Conservation (phyloP, 2,797 vertebrate species). For the Acanthiza pusilla region DNA sequence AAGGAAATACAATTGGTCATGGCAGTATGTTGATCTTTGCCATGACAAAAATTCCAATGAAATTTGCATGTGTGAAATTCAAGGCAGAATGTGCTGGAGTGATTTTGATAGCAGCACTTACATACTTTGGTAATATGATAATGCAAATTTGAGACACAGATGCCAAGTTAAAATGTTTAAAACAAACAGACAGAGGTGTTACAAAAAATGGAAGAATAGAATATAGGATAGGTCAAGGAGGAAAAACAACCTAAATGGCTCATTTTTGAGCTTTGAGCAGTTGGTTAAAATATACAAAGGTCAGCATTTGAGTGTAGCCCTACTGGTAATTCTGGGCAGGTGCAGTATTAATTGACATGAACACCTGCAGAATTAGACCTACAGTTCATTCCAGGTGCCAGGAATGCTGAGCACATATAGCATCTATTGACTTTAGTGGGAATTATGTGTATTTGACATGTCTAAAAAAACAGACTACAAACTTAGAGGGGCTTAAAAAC, state of each 20-base stretch:
- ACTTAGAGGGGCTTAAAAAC: background rate
- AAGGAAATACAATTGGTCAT: background rate
- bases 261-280: background rate
- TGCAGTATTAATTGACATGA: background rate
- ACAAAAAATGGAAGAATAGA: background rate
- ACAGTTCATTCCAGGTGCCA: background rate
- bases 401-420: background rate
- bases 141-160: background rate
- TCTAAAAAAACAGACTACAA: background rate
- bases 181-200: background rate
- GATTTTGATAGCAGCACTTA: background rate
- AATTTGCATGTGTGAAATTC: background rate
- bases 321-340: background rate
- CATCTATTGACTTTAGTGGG: background rate
- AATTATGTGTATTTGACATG: background rate
- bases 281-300: background rate
- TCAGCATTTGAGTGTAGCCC: background rate
- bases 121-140: background rate
- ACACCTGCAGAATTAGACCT: background rate
- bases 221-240: rapidly evolving
- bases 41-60: background rate
- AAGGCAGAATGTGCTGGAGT: background rate
- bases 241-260: background rate
- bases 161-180: background rate
- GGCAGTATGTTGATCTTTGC: background rate